A percentile compares a stretch with the other conserved stretches of the same genome.
phyloP scores from a whole-genome alignment of 92 coral and sea anemone species.

The Isaurus tuberculatus region DNA sequence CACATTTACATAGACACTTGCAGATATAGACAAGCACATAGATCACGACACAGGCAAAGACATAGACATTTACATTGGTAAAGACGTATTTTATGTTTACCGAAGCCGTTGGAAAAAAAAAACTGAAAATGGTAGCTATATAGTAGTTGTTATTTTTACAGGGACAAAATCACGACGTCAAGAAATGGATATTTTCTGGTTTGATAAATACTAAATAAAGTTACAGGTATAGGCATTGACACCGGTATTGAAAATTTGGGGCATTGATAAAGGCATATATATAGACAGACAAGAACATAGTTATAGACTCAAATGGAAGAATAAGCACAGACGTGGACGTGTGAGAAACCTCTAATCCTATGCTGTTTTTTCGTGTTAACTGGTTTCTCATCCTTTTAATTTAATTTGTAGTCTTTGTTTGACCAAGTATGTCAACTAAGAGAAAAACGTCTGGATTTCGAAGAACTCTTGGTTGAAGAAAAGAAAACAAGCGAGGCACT shows the following conservation, averaged over 20 bases:
- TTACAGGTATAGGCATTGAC: neutral
- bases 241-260: neutral
- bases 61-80: too few species aligned
- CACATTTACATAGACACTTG: too few species aligned
- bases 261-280: neutral
- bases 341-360: neutral
- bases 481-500: conserved; percentile 92
- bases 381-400: neutral
- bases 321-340: too few species aligned
- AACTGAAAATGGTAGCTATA: too few species aligned
- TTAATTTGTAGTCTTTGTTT: conserved; percentile 49
- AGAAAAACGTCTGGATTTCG: conserved; percentile 88
- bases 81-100: too few species aligned
- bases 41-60: too few species aligned
- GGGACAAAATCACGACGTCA: too few species aligned
- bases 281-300: neutral
- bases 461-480: conserved; percentile 90
- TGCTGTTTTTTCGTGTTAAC: neutral
- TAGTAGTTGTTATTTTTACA: too few species aligned
- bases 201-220: neutral
- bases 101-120: too few species aligned
- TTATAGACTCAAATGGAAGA: too few species aligned
- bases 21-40: too few species aligned
- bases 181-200: too few species aligned
- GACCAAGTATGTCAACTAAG: conserved; percentile 92